These are phyloP conservation scores for Tadarida brasiliensis DNA, from an alignment of 2,797 vertebrate genomes.

Conservation along the genomic window DNA sequence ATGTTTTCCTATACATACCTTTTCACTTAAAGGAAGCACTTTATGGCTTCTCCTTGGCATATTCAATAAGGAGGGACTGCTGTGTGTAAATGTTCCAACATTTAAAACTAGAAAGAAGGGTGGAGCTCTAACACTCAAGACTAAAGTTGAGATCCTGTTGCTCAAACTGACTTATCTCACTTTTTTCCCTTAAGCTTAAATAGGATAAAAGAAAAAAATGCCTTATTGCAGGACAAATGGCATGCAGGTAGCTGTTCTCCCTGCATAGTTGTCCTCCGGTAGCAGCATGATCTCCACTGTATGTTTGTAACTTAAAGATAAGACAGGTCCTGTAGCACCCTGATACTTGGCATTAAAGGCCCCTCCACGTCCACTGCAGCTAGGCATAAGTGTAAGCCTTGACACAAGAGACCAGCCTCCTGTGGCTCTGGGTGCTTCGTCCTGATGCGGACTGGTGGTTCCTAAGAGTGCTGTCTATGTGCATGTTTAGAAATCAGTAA, in stretches of 20 bases:
- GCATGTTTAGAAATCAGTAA: neutral
- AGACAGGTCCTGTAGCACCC: neutral
- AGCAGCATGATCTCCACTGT: too few relatives aligned
- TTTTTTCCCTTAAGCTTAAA: neutral
- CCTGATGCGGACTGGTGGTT: neutral
- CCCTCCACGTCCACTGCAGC: neutral
- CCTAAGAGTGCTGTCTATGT: neutral
- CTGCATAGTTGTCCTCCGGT: neutral
- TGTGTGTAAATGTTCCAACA: neutral
- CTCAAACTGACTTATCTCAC: neutral
- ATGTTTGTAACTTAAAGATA: neutral
- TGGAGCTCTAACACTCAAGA: neutral
- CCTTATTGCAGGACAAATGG: neutral
- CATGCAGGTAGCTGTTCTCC: neutral
- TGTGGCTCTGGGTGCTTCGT: neutral
- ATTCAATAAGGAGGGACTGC: neutral
- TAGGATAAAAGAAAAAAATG: neutral
- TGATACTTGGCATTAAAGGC: neutral
- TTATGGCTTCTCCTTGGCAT: neutral
- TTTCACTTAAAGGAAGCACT: too few relatives aligned
- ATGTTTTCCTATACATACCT: neutral
- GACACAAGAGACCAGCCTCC: neutral
- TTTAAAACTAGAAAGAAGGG: constrained; percentile 14
- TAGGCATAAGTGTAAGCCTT: neutral
- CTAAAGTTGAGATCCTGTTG: neutral